Percentiles rank a stretch among this genome's conserved stretches.
phyloP scores from a whole-genome alignment of 2,113 vertebrate genomes.

The Pterocles orientalis region DNA sequence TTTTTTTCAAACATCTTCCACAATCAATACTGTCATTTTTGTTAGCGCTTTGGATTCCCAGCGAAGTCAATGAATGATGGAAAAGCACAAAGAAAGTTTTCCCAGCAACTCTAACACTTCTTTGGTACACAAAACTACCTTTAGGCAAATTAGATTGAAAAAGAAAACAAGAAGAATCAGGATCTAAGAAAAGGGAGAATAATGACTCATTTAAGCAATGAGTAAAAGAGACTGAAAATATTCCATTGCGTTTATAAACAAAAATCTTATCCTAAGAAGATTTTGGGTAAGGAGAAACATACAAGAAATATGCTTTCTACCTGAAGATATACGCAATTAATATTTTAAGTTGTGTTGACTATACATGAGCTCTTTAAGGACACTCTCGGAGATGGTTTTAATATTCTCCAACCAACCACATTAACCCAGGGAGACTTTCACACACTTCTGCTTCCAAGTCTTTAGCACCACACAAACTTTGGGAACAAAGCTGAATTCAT shows the following conservation, averaged over 20 bases:
- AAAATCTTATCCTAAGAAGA: neutral
- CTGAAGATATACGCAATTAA: neutral
- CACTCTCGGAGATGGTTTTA: neutral
- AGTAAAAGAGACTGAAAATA: neutral
- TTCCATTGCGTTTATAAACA: neutral
- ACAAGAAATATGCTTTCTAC: neutral
- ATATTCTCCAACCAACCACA: neutral
- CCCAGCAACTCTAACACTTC: neutral
- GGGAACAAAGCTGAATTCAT: constrained; percentile 37
- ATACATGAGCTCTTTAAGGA: neutral
- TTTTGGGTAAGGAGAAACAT: neutral
- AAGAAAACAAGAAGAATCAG: neutral
- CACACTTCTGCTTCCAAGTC: neutral
- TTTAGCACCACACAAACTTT: neutral
- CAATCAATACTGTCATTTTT: neutral
- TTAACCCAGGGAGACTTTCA: neutral
- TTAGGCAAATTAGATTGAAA: neutral
- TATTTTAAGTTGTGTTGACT: neutral
- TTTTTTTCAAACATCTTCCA: neutral
- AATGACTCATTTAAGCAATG: neutral
- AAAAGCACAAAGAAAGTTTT: neutral
- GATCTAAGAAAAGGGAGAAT: neutral
- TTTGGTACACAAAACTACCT: neutral
- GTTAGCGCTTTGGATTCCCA: neutral
- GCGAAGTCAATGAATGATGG: neutral